A percentile compares a stretch with the other conserved stretches of the same genome.
Conservation (phyloP, 2,888 invertebrate genomes). For the Caenorhabditis virilis region DNA sequence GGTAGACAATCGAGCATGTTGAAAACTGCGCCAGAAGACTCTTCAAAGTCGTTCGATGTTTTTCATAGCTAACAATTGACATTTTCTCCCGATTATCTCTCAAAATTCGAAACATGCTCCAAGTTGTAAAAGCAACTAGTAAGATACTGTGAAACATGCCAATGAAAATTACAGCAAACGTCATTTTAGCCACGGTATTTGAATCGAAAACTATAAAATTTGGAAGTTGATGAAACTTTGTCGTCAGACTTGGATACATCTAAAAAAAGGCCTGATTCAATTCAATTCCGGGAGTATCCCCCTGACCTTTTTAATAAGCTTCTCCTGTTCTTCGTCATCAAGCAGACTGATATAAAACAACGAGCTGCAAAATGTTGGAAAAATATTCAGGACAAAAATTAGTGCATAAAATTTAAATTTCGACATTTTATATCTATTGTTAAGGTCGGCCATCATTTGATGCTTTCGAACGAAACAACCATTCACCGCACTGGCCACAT, state of each 20-base stretch:
- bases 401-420: slow-evolving; percentile 9
- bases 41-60: slow-evolving; percentile 21
- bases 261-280: not conserved
- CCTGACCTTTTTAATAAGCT: slow-evolving; percentile 18
- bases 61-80: slow-evolving; percentile 14
- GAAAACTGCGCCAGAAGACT: slow-evolving; percentile 24
- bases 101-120: slow-evolving; percentile 21
- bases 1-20: slow-evolving; percentile 22
- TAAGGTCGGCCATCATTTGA: slow-evolving; percentile 26
- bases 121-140: slow-evolving; percentile 19
- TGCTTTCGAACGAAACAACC: slow-evolving; percentile 30
- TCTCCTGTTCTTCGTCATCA: slow-evolving; percentile 11
- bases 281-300: too few relatives aligned
- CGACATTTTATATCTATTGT: slow-evolving; percentile 9
- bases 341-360: slow-evolving; percentile 26
- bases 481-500: slow-evolving; percentile 24
- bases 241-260: slow-evolving; percentile 20
- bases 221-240: slow-evolving; percentile 6
- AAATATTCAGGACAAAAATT: slow-evolving; percentile 21
- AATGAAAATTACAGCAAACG: slow-evolving; percentile 27
- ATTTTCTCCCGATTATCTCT: slow-evolving; percentile 21
- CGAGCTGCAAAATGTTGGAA: slow-evolving; percentile 12
- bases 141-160: slow-evolving; percentile 17
- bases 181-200: slow-evolving; percentile 24
- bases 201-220: slow-evolving; percentile 32